Conservation (phyloP, 2,797 vertebrate species). For the Hafferia zeledoni region DNA sequence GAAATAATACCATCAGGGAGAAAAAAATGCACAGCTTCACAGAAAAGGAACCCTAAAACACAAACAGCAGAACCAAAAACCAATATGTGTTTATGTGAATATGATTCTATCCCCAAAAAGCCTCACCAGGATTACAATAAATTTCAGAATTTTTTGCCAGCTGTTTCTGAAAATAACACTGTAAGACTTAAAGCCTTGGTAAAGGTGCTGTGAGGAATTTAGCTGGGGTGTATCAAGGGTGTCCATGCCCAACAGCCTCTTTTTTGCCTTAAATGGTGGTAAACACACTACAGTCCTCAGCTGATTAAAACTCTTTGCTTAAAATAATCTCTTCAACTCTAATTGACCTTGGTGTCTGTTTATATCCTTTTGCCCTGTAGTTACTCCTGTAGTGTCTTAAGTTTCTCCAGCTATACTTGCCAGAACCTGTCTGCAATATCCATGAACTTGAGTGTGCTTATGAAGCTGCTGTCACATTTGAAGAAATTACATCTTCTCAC, state of each 20-base stretch:
- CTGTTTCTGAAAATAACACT: background rate
- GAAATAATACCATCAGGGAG: rapidly evolving
- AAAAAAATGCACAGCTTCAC: background rate
- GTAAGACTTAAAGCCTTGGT: background rate
- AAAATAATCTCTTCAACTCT: background rate
- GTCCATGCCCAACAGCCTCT: background rate
- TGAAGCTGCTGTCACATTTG: background rate
- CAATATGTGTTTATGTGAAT: background rate
- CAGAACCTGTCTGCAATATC: background rate
- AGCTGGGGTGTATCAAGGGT: background rate
- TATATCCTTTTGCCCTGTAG: background rate
- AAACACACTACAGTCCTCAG: background rate
- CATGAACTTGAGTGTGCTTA: background rate
- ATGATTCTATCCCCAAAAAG: background rate
- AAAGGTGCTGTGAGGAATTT: background rate
- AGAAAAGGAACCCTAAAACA: background rate
- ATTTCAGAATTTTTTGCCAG: background rate
- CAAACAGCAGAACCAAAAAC: background rate
- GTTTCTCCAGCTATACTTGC: background rate
- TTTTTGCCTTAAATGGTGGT: background rate
- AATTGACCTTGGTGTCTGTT: background rate
- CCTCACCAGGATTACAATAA: background rate
- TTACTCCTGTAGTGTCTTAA: background rate
- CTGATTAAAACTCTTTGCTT: background rate
- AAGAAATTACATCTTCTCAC: background rate